phyloP scores from a whole-genome alignment of 2,888 invertebrate species.

The Aphodius sticticus region DNA sequence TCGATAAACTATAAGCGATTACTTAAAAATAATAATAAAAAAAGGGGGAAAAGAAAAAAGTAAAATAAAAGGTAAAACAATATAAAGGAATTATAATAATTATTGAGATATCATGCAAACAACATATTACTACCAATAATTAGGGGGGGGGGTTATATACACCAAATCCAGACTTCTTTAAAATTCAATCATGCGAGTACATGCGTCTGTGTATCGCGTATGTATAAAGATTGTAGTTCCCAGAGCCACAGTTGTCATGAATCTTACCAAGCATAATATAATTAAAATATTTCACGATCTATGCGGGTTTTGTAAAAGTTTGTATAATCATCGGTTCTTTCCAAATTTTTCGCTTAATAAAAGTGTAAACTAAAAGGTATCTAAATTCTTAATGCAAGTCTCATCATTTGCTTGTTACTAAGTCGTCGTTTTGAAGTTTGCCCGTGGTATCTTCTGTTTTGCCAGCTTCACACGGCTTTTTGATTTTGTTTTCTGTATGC shows the following conservation, averaged over 20 bases:
- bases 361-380: background rate
- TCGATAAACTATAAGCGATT: conserved; percentile 59
- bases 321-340: conserved; percentile 4
- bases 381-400: background rate
- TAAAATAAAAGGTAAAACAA: background rate
- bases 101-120: conserved; percentile 52
- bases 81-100: background rate
- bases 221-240: conserved; percentile 39
- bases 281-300: conserved; percentile 15
- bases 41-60: background rate
- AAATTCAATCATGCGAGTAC: background rate
- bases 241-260: background rate
- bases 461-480: background rate
- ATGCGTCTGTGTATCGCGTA: background rate
- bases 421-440: conserved; percentile 5
- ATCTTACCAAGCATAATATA: conserved; percentile 16
- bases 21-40: conserved; percentile 53
- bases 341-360: background rate
- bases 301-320: conserved; percentile 31
- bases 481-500: conserved; percentile 7
- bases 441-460: background rate
- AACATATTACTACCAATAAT: conserved; percentile 53
- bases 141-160: conserved; percentile 50
- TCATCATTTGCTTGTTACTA: conserved; percentile 8
- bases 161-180: conserved; percentile 51